Evolutionary conservation across 1,140 invertebrate genomes (phyloP), one percentile per base, ranked within the genome.

Genomic region (Neuroterus valhalla): DNA sequence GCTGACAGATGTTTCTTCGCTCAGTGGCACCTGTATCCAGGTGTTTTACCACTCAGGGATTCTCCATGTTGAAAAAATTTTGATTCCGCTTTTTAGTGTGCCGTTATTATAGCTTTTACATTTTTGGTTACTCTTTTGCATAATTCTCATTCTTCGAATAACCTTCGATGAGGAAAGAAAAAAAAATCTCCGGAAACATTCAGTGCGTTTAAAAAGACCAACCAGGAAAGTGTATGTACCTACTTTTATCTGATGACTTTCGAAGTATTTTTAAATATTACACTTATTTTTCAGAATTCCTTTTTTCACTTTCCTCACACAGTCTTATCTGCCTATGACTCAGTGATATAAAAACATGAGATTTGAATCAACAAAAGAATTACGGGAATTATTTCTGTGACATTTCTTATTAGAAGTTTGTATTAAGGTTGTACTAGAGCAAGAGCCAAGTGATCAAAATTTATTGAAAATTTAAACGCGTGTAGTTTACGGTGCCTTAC

Each of bases 21-120:
- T 68, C 80, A 74, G 52, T 74, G 76, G 74, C 85, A 87, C 86
- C 86, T 87, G 86, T 78, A 79, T 78, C 81, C 86, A 78, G 86
- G 79, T 83, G 82, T 76, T 75, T 46, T 69, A 42, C 70, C 66
- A 66, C 46, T 66, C 75, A 72, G 73, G 75, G 68, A 74, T 38
- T 38, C 31, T 38, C 31, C 31, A 8, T 38, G 31, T 38, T 38
- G 0, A 75, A 74, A 76, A 77, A 62, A 48, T 69, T 69, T 44
- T 67, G 14, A 52, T 70, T 62, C 72, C 68, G n/a, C 50, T 48
- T 50, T 43, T 68, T 71, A 38, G 62, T 66, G 66, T 67, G 21
- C 42, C 66, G 43, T 31, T 17, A 43, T 42, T 38, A 31, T 15
- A 45, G 3, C 52, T 52, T 68, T 68, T 52, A 26, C 38, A 15